A percentile compares a stretch with the other conserved stretches of the same genome.
These are phyloP conservation scores for Heliconius sara DNA, from an alignment of 2,888 invertebrate species.

Conservation along the genomic window DNA sequence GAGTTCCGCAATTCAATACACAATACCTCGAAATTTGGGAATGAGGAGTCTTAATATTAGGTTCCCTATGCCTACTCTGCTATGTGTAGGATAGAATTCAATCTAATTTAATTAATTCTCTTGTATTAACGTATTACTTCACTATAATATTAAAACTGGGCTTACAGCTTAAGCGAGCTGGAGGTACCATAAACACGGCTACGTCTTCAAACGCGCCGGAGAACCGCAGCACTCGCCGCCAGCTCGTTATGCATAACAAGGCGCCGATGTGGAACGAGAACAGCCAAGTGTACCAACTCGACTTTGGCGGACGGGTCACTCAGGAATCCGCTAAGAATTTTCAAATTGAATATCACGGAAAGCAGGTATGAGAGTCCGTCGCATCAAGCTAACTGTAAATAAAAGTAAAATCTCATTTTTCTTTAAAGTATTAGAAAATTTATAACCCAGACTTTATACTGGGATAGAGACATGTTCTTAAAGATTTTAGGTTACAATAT, in stretches of 20 bases:
- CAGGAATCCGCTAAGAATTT: slow-evolving; percentile 99
- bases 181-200: slow-evolving; percentile 66
- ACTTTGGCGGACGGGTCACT: slow-evolving; percentile 99
- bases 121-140: background rate
- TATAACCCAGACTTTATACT: background rate
- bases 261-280: slow-evolving; percentile 99
- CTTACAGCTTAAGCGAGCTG: slow-evolving; percentile 87
- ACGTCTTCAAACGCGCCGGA: slow-evolving; percentile 61
- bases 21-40: too few species aligned
- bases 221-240: slow-evolving; percentile 78
- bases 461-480: background rate
- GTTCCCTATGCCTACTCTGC: too few species aligned
- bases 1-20: too few species aligned
- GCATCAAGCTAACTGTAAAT: background rate
- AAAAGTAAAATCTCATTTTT: too few species aligned
- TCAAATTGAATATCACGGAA: slow-evolving; percentile 98
- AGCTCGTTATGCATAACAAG: slow-evolving; percentile 98
- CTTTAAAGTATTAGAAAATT: background rate
- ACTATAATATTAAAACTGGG: background rate
- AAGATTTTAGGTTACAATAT: background rate
- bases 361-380: slow-evolving; percentile 87
- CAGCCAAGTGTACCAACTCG: slow-evolving; percentile 99
- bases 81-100: background rate
- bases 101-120: background rate
- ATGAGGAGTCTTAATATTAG: too few species aligned